A percentile compares a stretch with the other conserved stretches of the same genome.
Evolutionary conservation across 2,888 invertebrate genomes (phyloP).

Genomic region (Cynaeus angustus): DNA sequence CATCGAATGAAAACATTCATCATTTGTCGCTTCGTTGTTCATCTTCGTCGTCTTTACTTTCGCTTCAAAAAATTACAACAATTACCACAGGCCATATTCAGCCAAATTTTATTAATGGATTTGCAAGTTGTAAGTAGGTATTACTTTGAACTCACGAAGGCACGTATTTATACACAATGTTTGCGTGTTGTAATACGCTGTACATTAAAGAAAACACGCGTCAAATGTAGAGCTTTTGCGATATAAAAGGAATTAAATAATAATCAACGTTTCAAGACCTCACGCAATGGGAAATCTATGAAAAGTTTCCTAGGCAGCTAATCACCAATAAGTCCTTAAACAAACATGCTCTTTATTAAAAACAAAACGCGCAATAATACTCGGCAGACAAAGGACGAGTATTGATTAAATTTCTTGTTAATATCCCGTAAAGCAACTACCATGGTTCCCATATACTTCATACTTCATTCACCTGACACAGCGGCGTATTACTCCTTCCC

Average conservation of each 20-base stretch:
- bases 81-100: constrained; percentile 8
- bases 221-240: constrained; percentile 55
- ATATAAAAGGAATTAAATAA: constrained; percentile 60
- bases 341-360: not conserved
- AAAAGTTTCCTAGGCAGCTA: constrained; percentile 25
- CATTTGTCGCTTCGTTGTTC: constrained; percentile 27
- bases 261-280: constrained; percentile 54
- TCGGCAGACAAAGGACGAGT: too few relatives aligned
- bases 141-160: constrained; percentile 20
- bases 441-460: too few relatives aligned
- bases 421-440: too few relatives aligned
- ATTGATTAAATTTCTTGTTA: too few relatives aligned
- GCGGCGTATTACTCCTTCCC: not conserved
- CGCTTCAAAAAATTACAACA: constrained; percentile 19
- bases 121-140: constrained; percentile 22
- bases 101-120: constrained; percentile 23
- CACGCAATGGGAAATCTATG: constrained; percentile 49
- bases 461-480: too few relatives aligned
- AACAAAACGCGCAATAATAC: too few relatives aligned
- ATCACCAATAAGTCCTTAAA: constrained; percentile 23
- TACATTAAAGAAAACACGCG: constrained; percentile 59
- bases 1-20: constrained; percentile 18
- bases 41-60: not conserved
- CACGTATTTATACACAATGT: constrained; percentile 35
- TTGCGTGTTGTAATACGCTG: constrained; percentile 57